Evolutionary conservation across 2,113 vertebrate genomes (phyloP), one percentile per base, ranked within the genome.

Genomic region (Albula goreensis): DNA sequence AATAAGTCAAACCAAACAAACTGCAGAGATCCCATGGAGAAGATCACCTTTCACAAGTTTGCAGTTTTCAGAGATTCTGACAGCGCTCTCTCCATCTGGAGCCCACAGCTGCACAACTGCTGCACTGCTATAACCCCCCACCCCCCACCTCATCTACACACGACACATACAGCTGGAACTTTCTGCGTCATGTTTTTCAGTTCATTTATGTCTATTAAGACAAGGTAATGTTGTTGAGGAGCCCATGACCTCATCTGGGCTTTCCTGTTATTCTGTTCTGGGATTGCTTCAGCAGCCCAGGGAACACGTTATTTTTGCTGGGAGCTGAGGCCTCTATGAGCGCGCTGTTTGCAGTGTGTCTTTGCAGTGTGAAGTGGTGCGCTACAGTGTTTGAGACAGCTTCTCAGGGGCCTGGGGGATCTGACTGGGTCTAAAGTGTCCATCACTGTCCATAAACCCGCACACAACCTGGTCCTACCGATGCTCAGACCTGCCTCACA

Each of bases 221-320:
- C 85, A 63, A 60, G 79, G 50, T 17, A 56, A 66, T 1, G 6
- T 79, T 85, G 63, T 74, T 9, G 11, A 84, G 56, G 53, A 85
- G 66, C 85, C 22, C 8, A 57, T 83, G 82, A 86, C 82, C 70
- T 86, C 53, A 87, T 63, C 80, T 48, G 50, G n/a, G 52, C 19
- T 80, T 85, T 86, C 74, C 83, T 83, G 85, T 88, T 78, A 81
- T 83, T 89, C 50, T 48, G 51, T 60, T 25, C 80, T 5, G 22
- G 31, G 57, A 52, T 52, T 5, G 41, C 84, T 31, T 85, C 80
- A 25, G 63, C 53, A 48, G 15, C 70, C 87, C 66, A 52, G 15
- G 52, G 22, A 22, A 79, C 11, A 57, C 25, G 5, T 11, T 25
- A 41, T 50, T 66, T 52, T 50, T 60, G 31, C 15, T 17, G 84